Base-by-base conservation (phyloP, 1,140 invertebrate genomes). In the Pomacea maculata region DNA sequence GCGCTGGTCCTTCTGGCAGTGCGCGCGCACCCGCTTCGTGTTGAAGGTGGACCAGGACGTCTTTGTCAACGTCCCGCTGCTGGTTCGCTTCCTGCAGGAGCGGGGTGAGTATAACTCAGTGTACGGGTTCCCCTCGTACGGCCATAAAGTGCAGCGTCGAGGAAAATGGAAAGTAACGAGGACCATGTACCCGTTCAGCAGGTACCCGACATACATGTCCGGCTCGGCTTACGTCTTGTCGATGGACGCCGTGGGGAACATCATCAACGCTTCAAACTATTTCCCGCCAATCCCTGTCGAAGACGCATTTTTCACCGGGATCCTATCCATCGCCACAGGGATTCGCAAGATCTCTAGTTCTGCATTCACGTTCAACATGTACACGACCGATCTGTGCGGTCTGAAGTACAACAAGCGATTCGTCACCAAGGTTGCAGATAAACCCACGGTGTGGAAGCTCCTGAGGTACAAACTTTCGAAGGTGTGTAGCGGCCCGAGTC, bases 41-140 rank as follows among this genome's bases (percentile, higher is more conserved):
- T 21, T 80, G 8, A 80, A 80, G 29, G 71, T 80, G 19, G 79
- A 80, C 72, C n/a, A 73, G n/a, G 79, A 80, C 63, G 74, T 61
- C 55, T 73, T 80, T n/a, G 68, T 79, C 7, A 52, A 71, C 68
- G 21, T 79, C 21, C 78, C 78, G 5, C 14, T 71, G 10, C 45
- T 79, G 67, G 21, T 15, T 52, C 64, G 1, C 75, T 77, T 45
- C 21, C 14, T 52, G 14, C 57, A 29, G 14, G 54, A 52, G 12
- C 67, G 29, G 12, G 21, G 29, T n/a, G n/a, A 34, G 21, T 15
- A 55, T 57, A 14, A 55, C 55, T 21, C 73, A 55, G 15, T 45
- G 73, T 21, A 21, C 3, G 55, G 25, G 25, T 55, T 61, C 73
- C 7, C 11, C 8, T 19, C n/a, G 0, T 10, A 54, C 17, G 17